These are phyloP conservation scores for Ptyas mucosa DNA, from an alignment of 2,113 vertebrate genomes.

Conservation along the genomic window DNA sequence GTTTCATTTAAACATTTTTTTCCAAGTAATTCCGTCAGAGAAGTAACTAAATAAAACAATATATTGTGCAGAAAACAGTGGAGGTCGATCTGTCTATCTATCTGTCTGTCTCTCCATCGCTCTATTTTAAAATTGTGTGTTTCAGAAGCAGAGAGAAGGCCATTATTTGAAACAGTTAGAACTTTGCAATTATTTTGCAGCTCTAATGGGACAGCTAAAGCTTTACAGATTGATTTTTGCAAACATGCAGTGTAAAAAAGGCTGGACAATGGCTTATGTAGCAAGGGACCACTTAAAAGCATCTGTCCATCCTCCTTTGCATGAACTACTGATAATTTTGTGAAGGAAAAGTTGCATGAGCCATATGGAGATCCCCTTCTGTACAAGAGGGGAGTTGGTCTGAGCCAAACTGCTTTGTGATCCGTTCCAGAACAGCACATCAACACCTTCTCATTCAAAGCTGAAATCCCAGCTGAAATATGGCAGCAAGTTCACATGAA, in stretches of 20 bases:
- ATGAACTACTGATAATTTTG: neutral
- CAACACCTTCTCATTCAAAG: constrained; percentile 13
- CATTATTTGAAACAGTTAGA: neutral
- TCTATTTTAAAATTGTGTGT: neutral
- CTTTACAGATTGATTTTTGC: constrained; percentile 5
- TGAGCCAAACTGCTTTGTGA: constrained; percentile 7
- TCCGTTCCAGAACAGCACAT: constrained; percentile 7
- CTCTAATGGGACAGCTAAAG: neutral
- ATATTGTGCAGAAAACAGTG: neutral
- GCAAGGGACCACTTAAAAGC: constrained; percentile 1
- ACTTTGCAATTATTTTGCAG: neutral
- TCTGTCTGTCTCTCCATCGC: neutral
- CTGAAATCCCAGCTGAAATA: constrained; percentile 1
- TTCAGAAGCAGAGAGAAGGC: neutral
- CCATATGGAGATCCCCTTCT: neutral
- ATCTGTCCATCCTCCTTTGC: neutral
- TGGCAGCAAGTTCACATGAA: constrained; percentile 13
- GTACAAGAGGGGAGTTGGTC: constrained; percentile 14
- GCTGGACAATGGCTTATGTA: neutral
- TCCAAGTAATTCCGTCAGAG: neutral
- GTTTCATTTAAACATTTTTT: neutral
- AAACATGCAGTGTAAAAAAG: neutral
- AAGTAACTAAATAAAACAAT: neutral
- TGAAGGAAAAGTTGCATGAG: neutral
- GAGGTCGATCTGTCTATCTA: neutral